phyloP scores from a whole-genome alignment of 30 jellyfish, hydroid and myxozoan genomes.

The Euphysa ruthae region DNA sequence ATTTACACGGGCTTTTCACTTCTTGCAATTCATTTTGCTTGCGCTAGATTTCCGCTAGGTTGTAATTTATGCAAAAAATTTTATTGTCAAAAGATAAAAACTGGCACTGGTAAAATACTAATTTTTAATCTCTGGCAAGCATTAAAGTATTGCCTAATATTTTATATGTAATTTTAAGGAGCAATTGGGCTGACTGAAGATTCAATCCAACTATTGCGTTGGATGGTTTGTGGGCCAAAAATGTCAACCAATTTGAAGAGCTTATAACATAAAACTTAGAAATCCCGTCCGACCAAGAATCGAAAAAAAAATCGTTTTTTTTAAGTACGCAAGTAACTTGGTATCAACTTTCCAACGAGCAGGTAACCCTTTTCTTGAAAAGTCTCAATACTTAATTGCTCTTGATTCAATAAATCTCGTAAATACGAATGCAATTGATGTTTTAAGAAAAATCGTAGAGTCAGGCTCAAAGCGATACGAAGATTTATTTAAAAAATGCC shows the following conservation, averaged over 20 bases:
- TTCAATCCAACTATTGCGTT: neutral
- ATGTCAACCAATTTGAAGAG: too few species aligned
- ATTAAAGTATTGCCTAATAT: too few species aligned
- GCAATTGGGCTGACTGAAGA: too few species aligned
- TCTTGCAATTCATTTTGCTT: too few species aligned
- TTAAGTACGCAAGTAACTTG: neutral
- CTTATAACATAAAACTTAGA: neutral
- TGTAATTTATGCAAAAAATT: too few species aligned
- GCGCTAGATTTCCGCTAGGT: too few species aligned
- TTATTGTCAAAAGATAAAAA: too few species aligned
- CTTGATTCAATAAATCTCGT: neutral
- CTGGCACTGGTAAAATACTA: too few species aligned
- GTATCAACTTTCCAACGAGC: neutral
- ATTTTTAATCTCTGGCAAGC: too few species aligned
- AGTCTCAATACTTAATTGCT: neutral
- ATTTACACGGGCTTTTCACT: too few species aligned
- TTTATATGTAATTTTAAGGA: too few species aligned
- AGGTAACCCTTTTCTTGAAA: neutral
- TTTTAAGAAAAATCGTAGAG: neutral
- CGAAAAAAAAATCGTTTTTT: neutral
- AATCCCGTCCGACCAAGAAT: too few species aligned
- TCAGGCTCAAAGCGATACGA: neutral
- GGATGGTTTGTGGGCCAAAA: slow-evolving; percentile 1
- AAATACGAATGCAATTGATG: neutral
- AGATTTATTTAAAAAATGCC: neutral